These are phyloP conservation scores for Saxidomus purpurata DNA, from an alignment of 1,140 invertebrate species.

Conservation along the genomic window DNA sequence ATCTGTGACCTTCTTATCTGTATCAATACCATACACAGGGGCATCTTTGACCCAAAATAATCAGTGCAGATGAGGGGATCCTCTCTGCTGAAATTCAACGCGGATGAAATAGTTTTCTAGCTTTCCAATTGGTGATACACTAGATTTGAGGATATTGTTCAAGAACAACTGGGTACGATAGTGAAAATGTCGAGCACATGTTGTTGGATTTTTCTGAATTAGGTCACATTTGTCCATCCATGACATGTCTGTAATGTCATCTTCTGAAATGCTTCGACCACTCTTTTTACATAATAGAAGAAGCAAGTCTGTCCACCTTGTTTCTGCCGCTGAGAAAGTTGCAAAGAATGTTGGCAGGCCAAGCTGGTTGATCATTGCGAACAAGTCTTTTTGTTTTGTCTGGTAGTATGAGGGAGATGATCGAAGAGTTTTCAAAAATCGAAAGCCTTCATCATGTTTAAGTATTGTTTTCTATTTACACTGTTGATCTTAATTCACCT, in stretches of 20 bases:
- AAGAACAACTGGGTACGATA: conserved; percentile 62
- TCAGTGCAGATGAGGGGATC: conserved; percentile 47
- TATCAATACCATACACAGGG: background rate
- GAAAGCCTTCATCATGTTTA: conserved; percentile 71
- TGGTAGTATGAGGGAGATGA: conserved; percentile 68
- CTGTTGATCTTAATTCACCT: conserved; percentile 46
- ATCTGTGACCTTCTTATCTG: conserved; percentile 3
- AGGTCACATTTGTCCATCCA: conserved; percentile 66
- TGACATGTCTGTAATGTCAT: conserved; percentile 36
- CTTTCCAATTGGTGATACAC: conserved; percentile 31
- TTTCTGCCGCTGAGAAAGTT: conserved; percentile 74
- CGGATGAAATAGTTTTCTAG: conserved; percentile 17
- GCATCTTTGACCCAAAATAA: conserved; percentile 36
- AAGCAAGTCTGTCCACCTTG: conserved; percentile 69
- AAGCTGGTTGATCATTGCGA: conserved; percentile 69
- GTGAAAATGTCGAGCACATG: conserved; percentile 71
- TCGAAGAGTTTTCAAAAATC: conserved; percentile 58
- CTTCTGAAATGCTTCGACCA: conserved; percentile 30
- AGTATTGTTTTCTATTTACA: conserved; percentile 44
- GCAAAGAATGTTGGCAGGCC: conserved; percentile 70
- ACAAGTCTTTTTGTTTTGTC: conserved; percentile 69
- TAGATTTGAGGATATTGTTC: conserved; percentile 72
- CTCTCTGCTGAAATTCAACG: conserved; percentile 42
- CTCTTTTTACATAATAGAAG: conserved; percentile 51
- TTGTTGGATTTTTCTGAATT: conserved; percentile 66